phyloP scores from a whole-genome alignment of 2,888 invertebrate species.

The Neoaliturus tenellus region DNA sequence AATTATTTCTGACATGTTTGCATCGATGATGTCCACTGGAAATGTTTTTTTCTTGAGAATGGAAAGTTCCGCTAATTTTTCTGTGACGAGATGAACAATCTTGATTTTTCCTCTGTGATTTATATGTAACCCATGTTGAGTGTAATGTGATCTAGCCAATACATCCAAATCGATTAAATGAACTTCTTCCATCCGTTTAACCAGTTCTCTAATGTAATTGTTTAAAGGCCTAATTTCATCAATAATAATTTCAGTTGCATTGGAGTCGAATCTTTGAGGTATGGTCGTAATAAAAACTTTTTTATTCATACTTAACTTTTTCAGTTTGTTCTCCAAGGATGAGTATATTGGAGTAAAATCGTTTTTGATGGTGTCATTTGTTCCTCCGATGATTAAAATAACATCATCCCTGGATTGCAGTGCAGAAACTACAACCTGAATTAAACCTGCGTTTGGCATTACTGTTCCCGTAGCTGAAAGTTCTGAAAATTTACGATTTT shows the following conservation, averaged over 20 bases:
- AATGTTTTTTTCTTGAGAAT: neutral
- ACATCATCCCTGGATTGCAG: neutral
- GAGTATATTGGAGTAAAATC: neutral
- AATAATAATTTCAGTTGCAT: neutral
- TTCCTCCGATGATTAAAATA: neutral
- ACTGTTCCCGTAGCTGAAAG: neutral
- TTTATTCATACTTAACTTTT: neutral
- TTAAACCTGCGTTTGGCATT: neutral
- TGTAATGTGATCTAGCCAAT: neutral
- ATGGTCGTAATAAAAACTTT: neutral
- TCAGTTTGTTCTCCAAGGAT: neutral
- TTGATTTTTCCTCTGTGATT: neutral
- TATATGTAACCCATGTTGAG: neutral
- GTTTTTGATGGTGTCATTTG: neutral
- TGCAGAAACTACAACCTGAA: neutral
- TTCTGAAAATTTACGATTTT: no score
- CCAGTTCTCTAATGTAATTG: neutral
- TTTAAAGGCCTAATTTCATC: neutral
- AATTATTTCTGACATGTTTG: neutral
- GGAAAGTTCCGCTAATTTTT: no score
- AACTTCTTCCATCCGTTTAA: neutral
- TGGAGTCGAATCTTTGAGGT: neutral
- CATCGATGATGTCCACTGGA: neutral
- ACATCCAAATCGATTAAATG: neutral
- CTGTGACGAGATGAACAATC: neutral